Evolutionary conservation across 2,888 invertebrate species (phyloP).

Genomic region (Subacronicta megacephala): DNA sequence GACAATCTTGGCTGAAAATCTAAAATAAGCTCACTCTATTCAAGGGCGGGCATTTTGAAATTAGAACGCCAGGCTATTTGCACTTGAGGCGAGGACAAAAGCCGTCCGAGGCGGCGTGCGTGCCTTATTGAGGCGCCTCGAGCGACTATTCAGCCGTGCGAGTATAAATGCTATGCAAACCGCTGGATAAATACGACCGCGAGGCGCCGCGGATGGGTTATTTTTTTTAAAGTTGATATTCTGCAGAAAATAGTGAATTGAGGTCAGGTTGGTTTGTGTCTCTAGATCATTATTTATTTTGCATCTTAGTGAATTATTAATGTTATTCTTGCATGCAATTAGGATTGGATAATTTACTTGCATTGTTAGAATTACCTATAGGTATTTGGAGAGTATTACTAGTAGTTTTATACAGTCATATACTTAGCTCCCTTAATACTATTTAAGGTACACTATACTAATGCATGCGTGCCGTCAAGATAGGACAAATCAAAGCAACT

Average conservation of each 20-base stretch:
- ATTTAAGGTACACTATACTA: too few species aligned
- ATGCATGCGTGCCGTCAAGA: too few species aligned
- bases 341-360: too few species aligned
- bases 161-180: constrained; percentile 64
- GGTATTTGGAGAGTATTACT: too few species aligned
- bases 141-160: constrained; percentile 62
- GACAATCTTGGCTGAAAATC: constrained; percentile 59
- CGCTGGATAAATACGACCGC: constrained; percentile 58
- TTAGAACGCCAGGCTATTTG: constrained; percentile 85
- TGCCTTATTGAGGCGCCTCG: constrained; percentile 69
- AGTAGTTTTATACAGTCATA: too few species aligned
- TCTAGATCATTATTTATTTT: neutral
- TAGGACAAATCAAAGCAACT: too few species aligned
- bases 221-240: constrained; percentile 37
- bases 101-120: constrained; percentile 68
- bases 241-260: constrained; percentile 34
- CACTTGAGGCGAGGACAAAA: constrained; percentile 80
- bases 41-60: constrained; percentile 77
- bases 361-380: too few species aligned
- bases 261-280: constrained; percentile 28
- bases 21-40: constrained; percentile 69
- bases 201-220: constrained; percentile 33
- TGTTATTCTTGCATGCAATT: neutral
- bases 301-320: neutral
- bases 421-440: too few species aligned